Base-by-base conservation (phyloP, 2,888 invertebrate genomes). In the Sarcophaga subvicina region DNA sequence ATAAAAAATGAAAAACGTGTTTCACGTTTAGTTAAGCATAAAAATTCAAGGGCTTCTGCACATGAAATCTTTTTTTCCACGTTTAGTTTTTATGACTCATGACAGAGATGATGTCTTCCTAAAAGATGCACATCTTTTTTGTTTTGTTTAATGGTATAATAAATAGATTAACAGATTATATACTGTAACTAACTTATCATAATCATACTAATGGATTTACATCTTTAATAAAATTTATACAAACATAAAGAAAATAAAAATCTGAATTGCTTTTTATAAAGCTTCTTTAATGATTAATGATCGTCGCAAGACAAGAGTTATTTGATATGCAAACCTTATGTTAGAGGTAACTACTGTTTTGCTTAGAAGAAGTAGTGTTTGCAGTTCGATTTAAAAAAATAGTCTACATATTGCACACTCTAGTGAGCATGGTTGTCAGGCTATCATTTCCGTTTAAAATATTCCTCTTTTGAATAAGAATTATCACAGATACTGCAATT, bases 1-100 rank as follows among this genome's bases (percentile, higher is more conserved):
- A 64, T 45, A 79, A 45, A 66, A 60, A 79, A 49, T 70, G 80
- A 78, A 66, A 86, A 86, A 54, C 80, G 80, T 83, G 83, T 72
- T 80, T 80, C 83, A 86, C 86, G 83, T 83, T 86, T 83, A 60
- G 54, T 60, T 83, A 45, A 83, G 72, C 59, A 83, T 73, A 69
- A n/a, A 78, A 83, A 80, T 86, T 86, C 86, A 86, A 86, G 86
- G 86, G 86, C 83, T 86, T 67, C 63, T 45, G 76, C 72, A 64
- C 86, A 83, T 83, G 79, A 83, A 80, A 59, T 59, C 47, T 1
- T 62, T 71, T 80, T 76, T 70, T 75, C 27, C 45, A 37, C 49
- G 54, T 59, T 71, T 4, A 22, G 25, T 72, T 82, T 71, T 69
- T 71, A 4, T 20, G 3, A 8, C 54, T 54, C 54, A 54, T 54